Conservation (phyloP, 2,797 vertebrate species). For the Galaxias olidus region DNA sequence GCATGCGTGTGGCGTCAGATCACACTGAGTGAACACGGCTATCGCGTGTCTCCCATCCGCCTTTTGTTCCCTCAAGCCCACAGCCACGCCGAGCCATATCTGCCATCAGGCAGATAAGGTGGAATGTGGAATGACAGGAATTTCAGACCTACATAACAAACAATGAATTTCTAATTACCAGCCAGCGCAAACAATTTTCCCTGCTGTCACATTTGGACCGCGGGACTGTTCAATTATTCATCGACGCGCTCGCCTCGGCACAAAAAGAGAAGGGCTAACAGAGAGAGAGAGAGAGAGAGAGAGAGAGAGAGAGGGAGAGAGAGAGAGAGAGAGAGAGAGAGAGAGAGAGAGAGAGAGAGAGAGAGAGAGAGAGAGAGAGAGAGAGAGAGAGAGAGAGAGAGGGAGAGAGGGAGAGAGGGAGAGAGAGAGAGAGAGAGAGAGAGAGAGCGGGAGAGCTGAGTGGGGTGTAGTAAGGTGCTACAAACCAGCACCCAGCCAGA, state of each 20-base stretch:
- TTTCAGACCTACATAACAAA: constrained; percentile 76
- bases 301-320: no score
- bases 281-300: no score
- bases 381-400: no score
- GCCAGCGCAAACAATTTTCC: constrained; percentile 74
- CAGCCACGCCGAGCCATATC: constrained; percentile 39
- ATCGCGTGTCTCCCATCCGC: constrained; percentile 51
- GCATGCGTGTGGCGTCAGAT: constrained; percentile 20
- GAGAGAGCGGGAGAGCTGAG: no score
- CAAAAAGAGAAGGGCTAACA: constrained; percentile 34
- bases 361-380: no score
- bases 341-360: no score
- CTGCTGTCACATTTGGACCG: constrained; percentile 79
- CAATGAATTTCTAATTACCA: constrained; percentile 81
- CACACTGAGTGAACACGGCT: constrained; percentile 48
- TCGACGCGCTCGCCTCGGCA: constrained; percentile 54
- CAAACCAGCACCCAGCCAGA: constrained; percentile 66
- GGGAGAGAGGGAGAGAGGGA: neutral
- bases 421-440: no score
- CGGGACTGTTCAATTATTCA: constrained; percentile 80
- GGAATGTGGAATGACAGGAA: constrained; percentile 66
- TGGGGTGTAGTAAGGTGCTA: constrained; percentile 60
- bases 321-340: no score
- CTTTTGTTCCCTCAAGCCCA: constrained; percentile 44
- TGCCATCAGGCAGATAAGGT: constrained; percentile 58